These are phyloP conservation scores for Palaemon carinicauda DNA, from an alignment of 1,140 invertebrate species.

Conservation along the genomic window DNA sequence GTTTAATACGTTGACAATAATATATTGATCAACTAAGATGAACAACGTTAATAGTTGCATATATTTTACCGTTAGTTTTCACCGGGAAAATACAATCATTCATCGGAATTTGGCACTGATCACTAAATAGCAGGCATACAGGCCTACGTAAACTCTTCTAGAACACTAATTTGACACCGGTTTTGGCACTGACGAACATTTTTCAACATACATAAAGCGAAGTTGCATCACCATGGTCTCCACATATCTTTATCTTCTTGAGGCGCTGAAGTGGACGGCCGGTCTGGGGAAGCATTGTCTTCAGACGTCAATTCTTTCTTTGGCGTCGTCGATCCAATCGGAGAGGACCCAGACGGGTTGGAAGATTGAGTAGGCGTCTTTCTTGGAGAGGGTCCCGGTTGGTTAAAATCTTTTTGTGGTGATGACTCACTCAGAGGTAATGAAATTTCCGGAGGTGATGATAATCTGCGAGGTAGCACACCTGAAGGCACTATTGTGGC, in stretches of 20 bases:
- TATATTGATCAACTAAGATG: too few species aligned
- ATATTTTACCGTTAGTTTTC: too few species aligned
- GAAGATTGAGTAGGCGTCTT: not conserved
- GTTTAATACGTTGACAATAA: too few species aligned
- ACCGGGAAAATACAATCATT: too few species aligned
- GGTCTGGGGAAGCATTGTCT: not conserved
- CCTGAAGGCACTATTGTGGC: too few species aligned
- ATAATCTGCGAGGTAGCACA: not conserved
- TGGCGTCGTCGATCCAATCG: not conserved
- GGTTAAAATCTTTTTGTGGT: not conserved
- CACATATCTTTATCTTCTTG: slow-evolving; percentile 44
- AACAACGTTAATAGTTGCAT: too few species aligned
- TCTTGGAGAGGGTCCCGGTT: not conserved
- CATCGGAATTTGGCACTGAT: too few species aligned
- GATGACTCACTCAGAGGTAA: not conserved
- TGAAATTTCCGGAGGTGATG: not conserved
- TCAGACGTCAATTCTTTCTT: not conserved
- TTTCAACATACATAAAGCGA: not conserved
- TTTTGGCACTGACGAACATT: too few species aligned
- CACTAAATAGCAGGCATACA: too few species aligned
- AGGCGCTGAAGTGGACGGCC: slow-evolving; percentile 5
- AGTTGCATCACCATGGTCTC: slow-evolving; percentile 39
- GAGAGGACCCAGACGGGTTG: slow-evolving; percentile 9
- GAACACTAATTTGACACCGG: too few species aligned
- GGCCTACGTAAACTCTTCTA: too few species aligned